Percentiles rank a stretch among this genome's conserved stretches.
Evolutionary conservation across 2,113 vertebrate genomes (phyloP).

Genomic region (Meriones unguiculatus): DNA sequence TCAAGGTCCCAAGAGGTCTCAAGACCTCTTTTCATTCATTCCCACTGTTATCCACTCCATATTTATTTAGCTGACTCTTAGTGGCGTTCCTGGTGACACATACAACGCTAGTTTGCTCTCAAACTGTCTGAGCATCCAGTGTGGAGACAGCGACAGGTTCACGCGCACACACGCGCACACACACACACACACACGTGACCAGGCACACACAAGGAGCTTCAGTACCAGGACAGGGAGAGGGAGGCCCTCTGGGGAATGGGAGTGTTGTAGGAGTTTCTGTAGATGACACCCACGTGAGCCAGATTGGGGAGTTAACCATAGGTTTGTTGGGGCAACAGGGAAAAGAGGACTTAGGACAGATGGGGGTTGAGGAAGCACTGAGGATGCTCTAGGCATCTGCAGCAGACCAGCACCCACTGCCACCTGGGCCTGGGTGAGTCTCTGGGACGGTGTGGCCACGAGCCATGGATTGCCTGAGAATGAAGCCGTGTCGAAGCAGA

Average conservation of each 20-base stretch:
- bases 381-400: accelerated
- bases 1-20: too few species aligned
- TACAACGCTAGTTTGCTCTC: background rate
- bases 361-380: accelerated
- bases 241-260: background rate
- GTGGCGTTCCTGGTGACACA: background rate
- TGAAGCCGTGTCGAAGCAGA: accelerated
- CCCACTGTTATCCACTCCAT: background rate
- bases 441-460: accelerated
- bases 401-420: accelerated
- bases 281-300: background rate
- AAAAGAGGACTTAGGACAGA: background rate
- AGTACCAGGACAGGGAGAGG: background rate
- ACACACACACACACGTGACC: accelerated
- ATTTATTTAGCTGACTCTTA: background rate
- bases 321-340: background rate
- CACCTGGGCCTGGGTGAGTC: background rate
- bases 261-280: background rate
- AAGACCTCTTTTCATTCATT: background rate
- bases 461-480: background rate
- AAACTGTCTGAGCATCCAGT: background rate
- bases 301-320: background rate
- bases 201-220: background rate
- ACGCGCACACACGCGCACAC: background rate
- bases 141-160: background rate